Conservation (phyloP, 2,888 invertebrate species). For the Onchidella celtica region DNA sequence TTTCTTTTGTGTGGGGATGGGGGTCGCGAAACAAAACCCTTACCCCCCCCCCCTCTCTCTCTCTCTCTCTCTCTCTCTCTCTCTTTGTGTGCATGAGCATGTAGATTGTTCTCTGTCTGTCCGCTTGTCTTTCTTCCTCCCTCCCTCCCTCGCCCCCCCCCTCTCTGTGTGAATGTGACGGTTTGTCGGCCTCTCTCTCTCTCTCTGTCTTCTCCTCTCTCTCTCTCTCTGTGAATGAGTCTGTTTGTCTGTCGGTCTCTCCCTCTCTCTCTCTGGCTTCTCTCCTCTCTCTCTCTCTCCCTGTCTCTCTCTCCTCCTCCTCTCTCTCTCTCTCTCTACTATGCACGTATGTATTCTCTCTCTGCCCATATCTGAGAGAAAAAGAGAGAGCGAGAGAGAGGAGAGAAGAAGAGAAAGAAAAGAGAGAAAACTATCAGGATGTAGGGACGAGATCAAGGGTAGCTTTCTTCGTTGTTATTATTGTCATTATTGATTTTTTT, state of each 20-base stretch:
- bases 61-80: constrained; percentile 9
- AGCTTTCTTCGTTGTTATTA: too few species aligned
- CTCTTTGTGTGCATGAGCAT: constrained; percentile 4
- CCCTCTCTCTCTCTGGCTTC: background rate
- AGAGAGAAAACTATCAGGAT: too few species aligned
- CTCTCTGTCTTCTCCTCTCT: background rate
- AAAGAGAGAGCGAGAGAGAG: too few species aligned
- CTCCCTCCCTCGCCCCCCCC: background rate
- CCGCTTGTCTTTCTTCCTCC: constrained; percentile 7
- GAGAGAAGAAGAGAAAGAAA: background rate
- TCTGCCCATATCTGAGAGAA: background rate
- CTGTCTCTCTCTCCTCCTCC: background rate
- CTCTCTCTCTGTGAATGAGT: background rate
- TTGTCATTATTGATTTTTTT: too few species aligned
- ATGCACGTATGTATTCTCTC: background rate
- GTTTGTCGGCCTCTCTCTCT: background rate
- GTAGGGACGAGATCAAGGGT: too few species aligned
- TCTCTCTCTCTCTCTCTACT: background rate
- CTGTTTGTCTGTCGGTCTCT: background rate
- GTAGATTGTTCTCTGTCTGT: background rate
- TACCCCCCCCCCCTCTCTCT: constrained; percentile 13
- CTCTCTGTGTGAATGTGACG: too few species aligned
- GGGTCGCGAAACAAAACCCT: too few species aligned
- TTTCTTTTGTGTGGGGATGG: too few species aligned
- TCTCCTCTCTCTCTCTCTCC: constrained; percentile 10